A percentile compares a stretch with the other conserved stretches of the same genome.
These are phyloP conservation scores for Leptothorax acervorum DNA, from an alignment of 2,888 invertebrate genomes.

Conservation along the genomic window DNA sequence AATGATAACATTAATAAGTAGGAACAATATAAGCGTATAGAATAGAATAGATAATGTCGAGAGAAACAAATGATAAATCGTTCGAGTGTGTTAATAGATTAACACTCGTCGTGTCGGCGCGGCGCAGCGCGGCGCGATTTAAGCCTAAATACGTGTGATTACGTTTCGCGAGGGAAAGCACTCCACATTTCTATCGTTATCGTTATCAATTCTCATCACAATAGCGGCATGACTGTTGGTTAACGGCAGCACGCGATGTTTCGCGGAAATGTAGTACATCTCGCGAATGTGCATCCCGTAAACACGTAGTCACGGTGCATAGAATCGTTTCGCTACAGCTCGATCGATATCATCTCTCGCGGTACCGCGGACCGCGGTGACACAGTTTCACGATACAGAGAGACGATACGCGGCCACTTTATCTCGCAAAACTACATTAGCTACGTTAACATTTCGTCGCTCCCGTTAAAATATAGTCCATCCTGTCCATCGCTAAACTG, in stretches of 20 bases:
- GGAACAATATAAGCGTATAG: background rate
- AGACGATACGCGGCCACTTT: conserved; percentile 14
- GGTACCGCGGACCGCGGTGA: conserved; percentile 55
- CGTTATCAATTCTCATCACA: background rate
- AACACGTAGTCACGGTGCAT: conserved; percentile 30
- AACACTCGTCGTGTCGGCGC: background rate
- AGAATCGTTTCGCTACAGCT: conserved; percentile 50
- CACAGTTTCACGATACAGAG: conserved; percentile 58
- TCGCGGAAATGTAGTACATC: conserved; percentile 21
- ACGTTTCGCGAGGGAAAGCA: background rate
- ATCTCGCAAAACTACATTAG: background rate
- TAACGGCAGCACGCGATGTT: background rate
- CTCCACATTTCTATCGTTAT: background rate
- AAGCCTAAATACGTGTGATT: conserved; percentile 6
- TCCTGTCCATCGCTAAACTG: background rate
- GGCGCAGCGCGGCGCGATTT: background rate
- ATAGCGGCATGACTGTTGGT: background rate
- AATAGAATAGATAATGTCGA: background rate
- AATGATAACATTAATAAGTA: conserved; percentile 14
- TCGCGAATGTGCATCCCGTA: conserved; percentile 1
- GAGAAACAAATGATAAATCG: background rate
- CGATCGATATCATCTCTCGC: conserved; percentile 70
- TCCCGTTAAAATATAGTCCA: background rate
- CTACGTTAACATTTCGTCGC: background rate
- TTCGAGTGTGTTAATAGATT: conserved; percentile 3